phyloP scores from a whole-genome alignment of 2,797 vertebrate genomes.

The Etheostoma perlongum region DNA sequence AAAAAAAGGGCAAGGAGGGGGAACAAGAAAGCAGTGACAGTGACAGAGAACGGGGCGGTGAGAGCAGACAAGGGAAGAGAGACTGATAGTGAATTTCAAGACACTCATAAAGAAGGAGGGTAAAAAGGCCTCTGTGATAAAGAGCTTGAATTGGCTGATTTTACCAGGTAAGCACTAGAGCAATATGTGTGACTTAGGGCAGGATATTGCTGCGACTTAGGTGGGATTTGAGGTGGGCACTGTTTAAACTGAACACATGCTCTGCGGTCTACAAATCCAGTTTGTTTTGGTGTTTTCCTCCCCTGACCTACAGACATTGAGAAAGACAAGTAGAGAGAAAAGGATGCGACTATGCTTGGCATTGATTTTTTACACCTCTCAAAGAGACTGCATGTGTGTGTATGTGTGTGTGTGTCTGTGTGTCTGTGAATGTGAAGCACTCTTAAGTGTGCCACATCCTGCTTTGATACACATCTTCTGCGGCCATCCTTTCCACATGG shows the following conservation, averaged over 20 bases:
- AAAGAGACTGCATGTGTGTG: neutral
- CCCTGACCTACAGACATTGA: slow-evolving; percentile 48
- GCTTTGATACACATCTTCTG: slow-evolving; percentile 65
- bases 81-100: slow-evolving; percentile 57
- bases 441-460: slow-evolving; percentile 53
- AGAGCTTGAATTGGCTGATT: slow-evolving; percentile 66
- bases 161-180: slow-evolving; percentile 65
- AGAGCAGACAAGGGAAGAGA: slow-evolving; percentile 35
- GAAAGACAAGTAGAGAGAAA: slow-evolving; percentile 1
- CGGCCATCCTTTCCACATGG: slow-evolving; percentile 47
- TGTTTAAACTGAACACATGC: slow-evolving; percentile 56
- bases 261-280: slow-evolving; percentile 69
- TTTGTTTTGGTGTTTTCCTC: slow-evolving; percentile 63
- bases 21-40: slow-evolving; percentile 29
- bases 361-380: slow-evolving; percentile 13
- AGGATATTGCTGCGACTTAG: slow-evolving; percentile 66
- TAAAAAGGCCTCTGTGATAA: slow-evolving; percentile 70
- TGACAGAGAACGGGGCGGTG: slow-evolving; percentile 40
- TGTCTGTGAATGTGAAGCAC: slow-evolving; percentile 2
- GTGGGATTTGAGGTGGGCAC: slow-evolving; percentile 66
- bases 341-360: slow-evolving; percentile 5
- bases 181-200: slow-evolving; percentile 72
- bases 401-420: neutral
- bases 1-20: slow-evolving; percentile 31
- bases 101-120: slow-evolving; percentile 65